phyloP scores from a whole-genome alignment of 2,797 vertebrate species.

The Simalia tracyae region DNA sequence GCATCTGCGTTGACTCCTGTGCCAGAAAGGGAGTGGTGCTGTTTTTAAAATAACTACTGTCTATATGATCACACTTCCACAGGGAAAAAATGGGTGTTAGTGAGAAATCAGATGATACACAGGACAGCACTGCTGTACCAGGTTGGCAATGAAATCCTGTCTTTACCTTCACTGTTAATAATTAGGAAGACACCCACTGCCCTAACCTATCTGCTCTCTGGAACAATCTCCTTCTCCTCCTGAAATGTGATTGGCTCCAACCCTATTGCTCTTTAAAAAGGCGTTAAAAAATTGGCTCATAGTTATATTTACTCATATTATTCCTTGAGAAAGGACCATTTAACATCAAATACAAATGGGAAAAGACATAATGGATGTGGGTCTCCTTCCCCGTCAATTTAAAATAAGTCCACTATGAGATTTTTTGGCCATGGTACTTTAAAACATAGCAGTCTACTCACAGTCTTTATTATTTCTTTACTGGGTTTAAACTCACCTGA shows the following conservation, averaged over 20 bases:
- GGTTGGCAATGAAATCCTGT: conserved; percentile 2
- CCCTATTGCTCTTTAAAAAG: background rate
- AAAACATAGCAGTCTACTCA: background rate
- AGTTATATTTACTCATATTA: background rate
- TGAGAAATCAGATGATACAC: background rate
- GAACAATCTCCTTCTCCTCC: background rate
- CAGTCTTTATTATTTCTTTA: background rate
- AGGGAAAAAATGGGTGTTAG: background rate
- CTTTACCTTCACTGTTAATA: background rate
- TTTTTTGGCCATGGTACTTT: background rate
- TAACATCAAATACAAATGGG: background rate
- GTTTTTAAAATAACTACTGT: background rate
- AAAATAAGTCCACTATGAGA: background rate
- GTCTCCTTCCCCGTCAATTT: background rate
- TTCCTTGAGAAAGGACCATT: background rate
- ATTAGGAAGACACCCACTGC: background rate
- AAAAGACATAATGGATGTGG: background rate
- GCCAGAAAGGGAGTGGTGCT: background rate
- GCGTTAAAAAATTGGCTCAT: background rate
- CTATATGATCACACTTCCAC: background rate
- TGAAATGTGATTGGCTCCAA: background rate
- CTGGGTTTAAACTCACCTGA: background rate
- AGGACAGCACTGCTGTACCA: background rate
- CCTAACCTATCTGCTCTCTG: background rate
- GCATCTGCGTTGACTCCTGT: background rate